Evolutionary conservation across 1,140 invertebrate species (phyloP).

Genomic region (Agrilus planipennis): DNA sequence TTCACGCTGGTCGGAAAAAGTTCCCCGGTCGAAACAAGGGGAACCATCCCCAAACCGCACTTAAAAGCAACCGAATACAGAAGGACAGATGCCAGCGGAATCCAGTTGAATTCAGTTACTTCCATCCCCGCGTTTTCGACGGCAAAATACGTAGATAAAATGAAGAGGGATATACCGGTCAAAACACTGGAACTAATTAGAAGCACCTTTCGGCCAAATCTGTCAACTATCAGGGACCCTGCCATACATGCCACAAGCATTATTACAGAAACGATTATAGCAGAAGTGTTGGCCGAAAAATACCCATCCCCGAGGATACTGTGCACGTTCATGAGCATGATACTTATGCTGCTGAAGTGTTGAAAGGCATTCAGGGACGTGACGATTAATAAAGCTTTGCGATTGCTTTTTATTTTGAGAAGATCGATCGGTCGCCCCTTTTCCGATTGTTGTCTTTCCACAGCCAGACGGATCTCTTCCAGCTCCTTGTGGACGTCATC

Average conservation of each 20-base stretch:
- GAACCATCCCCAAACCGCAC: conserved; percentile 41
- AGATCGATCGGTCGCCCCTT: conserved; percentile 20
- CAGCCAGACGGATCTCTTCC: conserved; percentile 31
- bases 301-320: conserved; percentile 32
- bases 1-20: conserved; percentile 53
- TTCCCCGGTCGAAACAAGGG: conserved; percentile 58
- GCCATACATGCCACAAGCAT: conserved; percentile 25
- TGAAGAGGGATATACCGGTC: conserved; percentile 19
- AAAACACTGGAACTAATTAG: conserved; percentile 23
- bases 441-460: conserved; percentile 21
- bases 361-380: conserved; percentile 43
- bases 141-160: conserved; percentile 27
- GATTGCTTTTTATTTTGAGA: conserved; percentile 18
- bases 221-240: conserved; percentile 22
- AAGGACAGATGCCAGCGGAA: conserved; percentile 26
- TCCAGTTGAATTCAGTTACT: conserved; percentile 17
- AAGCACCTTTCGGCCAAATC: conserved; percentile 26
- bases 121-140: conserved; percentile 21
- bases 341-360: conserved; percentile 38
- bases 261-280: conserved; percentile 25
- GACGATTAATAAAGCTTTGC: conserved; percentile 24
- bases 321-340: conserved; percentile 45
- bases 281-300: conserved; percentile 18
- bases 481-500: conserved; percentile 33
- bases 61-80: conserved; percentile 27